Evolutionary conservation across 1,140 invertebrate species (phyloP), one percentile per base, ranked within the genome.

Genomic region (Mya arenaria): DNA sequence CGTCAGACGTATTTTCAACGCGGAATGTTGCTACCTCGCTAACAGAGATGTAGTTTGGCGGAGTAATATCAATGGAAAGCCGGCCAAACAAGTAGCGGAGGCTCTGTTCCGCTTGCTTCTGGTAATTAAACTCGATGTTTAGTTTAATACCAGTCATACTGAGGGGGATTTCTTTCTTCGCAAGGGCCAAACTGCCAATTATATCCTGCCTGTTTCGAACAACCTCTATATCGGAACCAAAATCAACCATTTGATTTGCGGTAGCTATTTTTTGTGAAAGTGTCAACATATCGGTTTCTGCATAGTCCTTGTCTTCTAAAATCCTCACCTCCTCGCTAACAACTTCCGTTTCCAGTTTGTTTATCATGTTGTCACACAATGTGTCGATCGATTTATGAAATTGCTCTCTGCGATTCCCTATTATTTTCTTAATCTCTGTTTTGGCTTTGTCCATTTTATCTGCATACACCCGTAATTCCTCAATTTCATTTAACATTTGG

Each of bases 161-260:
- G 32, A 62, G 37, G 4, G 77, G 75, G 6, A 75, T 41, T 19
- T 79, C 75, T 25, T 73, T 85, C 41, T 80, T 82, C n/a, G 71
- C 58, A 19, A 52, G 32, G n/a, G 25, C 48, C 25, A 85, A 36
- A n/a, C 69, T 65, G 1, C 55, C 56, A 15, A 58, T 28, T 4
- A 85, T 75, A 13, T 44, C 28, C 1, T 56, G 41, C 10, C 41
- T 44, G 60, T 37, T 23, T 23, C 77, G 69, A 3, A 85, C 84
- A 15, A 85, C 19, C 30, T 85, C 84, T 6, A 80, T 79, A 58
- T 83, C 81, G 10, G 80, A 83, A 28, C 80, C 80, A 55, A 77
- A 85, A 60, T 85, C 84, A n/a, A 83, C 65, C 58, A 85, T 85
- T 28, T 85, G 80, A 55, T 62, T 80, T 39, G 84, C 84, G n/a